phyloP scores from a whole-genome alignment of 2,113 vertebrate genomes.

The Ploceus nigricollis region DNA sequence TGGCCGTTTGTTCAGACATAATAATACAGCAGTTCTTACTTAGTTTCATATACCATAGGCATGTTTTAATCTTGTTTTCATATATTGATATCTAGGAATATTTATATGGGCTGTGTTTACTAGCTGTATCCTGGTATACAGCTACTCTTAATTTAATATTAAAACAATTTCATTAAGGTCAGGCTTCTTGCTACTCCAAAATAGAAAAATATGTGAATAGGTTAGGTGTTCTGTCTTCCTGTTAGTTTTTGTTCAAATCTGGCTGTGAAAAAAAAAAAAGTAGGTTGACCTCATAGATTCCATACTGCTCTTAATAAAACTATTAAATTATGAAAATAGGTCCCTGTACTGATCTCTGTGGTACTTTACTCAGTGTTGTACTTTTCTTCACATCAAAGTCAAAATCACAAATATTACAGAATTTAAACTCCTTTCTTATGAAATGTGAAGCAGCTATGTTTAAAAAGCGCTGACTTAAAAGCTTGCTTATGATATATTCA shows the following conservation, averaged over 20 bases:
- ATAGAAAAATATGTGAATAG: background rate
- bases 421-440: background rate
- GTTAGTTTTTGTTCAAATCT: background rate
- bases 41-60: background rate
- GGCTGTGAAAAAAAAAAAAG: background rate
- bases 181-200: background rate
- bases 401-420: background rate
- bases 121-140: background rate
- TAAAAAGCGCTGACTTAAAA: background rate
- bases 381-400: background rate
- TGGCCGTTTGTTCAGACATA: background rate
- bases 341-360: background rate
- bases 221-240: background rate
- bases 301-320: background rate
- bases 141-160: background rate
- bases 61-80: background rate
- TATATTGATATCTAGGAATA: background rate
- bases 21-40: background rate
- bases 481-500: background rate
- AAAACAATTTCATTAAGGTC: background rate
- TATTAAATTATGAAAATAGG: background rate
- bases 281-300: background rate
- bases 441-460: background rate
- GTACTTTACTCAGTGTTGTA: background rate
- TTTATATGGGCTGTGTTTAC: background rate